Conservation (phyloP, 2,113 vertebrate genomes). For the Ailuropoda melanoleuca region DNA sequence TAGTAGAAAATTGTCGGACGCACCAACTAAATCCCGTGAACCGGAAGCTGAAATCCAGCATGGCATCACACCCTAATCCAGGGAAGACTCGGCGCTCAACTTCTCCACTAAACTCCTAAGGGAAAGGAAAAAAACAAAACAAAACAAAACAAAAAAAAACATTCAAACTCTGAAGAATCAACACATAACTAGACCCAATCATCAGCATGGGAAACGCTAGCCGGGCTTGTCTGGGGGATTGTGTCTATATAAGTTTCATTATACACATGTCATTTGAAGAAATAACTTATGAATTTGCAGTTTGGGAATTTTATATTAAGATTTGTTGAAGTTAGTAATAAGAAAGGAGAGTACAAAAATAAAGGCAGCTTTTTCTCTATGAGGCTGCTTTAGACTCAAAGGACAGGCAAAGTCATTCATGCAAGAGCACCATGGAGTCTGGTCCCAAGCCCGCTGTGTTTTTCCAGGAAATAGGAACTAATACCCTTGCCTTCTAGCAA, state of each 20-base stretch:
- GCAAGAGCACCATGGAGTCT: neutral
- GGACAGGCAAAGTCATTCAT: neutral
- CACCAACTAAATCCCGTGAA: neutral
- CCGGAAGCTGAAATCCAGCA: neutral
- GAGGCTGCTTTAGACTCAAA: neutral
- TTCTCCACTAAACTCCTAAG: neutral
- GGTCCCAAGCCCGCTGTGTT: fast-evolving
- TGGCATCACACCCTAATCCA: neutral
- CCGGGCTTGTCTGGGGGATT: neutral
- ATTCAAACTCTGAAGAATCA: neutral
- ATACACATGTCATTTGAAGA: neutral
- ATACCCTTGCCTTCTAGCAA: neutral
- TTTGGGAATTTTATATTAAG: neutral
- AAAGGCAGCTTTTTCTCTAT: neutral
- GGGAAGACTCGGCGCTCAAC: neutral
- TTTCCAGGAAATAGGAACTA: neutral
- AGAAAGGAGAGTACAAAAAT: neutral
- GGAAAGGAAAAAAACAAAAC: neutral
- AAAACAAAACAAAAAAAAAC: neutral
- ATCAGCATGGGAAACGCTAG: neutral
- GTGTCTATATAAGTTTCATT: neutral
- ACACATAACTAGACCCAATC: neutral
- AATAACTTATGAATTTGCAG: neutral
- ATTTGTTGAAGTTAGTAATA: neutral
- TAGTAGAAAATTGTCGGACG: neutral